phyloP scores from a whole-genome alignment of 2,797 vertebrate species.

The Morus bassanus region DNA sequence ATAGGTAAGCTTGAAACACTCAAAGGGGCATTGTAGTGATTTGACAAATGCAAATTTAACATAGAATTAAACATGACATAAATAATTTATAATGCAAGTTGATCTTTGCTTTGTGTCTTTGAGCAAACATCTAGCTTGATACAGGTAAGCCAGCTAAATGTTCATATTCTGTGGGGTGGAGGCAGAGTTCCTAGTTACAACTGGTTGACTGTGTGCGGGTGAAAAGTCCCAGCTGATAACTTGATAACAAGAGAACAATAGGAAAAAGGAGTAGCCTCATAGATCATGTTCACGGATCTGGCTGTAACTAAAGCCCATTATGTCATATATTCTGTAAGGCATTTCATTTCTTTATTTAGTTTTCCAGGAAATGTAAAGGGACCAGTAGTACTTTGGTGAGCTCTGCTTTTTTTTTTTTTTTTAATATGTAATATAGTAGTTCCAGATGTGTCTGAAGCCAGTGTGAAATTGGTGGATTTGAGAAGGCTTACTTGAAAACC shows the following conservation, averaged over 20 bases:
- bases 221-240: neutral
- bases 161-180: neutral
- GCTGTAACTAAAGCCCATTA: neutral
- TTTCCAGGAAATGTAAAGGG: neutral
- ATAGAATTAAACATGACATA: neutral
- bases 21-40: neutral
- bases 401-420: neutral
- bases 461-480: neutral
- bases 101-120: neutral
- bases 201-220: fast-evolving
- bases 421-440: neutral
- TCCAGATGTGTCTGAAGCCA: neutral
- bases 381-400: neutral
- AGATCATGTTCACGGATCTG: neutral
- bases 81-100: neutral
- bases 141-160: neutral
- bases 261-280: neutral
- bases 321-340: neutral
- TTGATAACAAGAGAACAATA: neutral
- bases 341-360: neutral
- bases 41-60: neutral
- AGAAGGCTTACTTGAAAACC: neutral
- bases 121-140: neutral
- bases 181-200: neutral
- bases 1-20: neutral